Conservation (phyloP, 1,140 invertebrate species). For the Marisa cornuarietis region DNA sequence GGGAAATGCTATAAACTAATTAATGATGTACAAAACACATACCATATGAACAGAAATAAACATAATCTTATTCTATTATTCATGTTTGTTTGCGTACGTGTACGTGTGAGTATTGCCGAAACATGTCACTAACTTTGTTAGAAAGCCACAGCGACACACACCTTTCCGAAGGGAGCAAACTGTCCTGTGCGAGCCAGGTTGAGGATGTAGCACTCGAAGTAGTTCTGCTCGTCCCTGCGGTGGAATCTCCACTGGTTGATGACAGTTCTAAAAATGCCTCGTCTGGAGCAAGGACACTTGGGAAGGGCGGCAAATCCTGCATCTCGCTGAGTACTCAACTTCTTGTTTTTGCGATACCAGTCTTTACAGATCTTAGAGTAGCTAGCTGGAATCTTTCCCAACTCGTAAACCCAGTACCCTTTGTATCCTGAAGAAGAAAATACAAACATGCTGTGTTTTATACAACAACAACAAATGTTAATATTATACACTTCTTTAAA, state of each 20-base stretch:
- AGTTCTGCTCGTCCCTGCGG: background rate
- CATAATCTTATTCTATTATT: too few species aligned
- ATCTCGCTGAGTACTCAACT: background rate
- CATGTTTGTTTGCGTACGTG: background rate
- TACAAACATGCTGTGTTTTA: background rate
- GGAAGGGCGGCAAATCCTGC: background rate
- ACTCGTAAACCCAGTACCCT: background rate
- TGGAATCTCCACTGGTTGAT: background rate
- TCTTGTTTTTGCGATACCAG: background rate
- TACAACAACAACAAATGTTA: too few species aligned
- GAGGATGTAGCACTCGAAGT: background rate
- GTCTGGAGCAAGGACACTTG: background rate
- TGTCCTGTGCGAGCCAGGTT: background rate
- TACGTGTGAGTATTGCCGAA: background rate
- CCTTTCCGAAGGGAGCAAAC: constrained; percentile 1
- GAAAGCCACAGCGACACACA: background rate
- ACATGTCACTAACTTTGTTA: too few species aligned
- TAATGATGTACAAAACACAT: too few species aligned
- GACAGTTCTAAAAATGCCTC: background rate
- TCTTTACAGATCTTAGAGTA: background rate
- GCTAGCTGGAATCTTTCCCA: background rate
- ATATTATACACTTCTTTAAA: too few species aligned
- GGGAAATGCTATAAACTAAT: too few species aligned
- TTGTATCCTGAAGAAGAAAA: background rate
- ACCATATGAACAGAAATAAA: too few species aligned